Evolutionary conservation across 2,888 invertebrate species (phyloP).

Genomic region (Cylloceria caligata): DNA sequence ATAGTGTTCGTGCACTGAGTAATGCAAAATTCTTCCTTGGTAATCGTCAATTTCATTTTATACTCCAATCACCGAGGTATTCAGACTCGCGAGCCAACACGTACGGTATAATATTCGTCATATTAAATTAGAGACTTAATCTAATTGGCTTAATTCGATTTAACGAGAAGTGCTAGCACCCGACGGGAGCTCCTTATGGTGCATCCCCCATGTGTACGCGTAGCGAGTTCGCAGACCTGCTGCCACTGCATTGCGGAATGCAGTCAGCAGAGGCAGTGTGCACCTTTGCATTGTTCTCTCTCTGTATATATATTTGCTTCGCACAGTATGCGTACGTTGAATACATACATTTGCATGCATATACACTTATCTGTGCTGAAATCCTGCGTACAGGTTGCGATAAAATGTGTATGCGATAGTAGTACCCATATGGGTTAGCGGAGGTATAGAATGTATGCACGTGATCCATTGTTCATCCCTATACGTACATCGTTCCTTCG

Average conservation of each 20-base stretch:
- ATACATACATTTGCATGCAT: constrained; percentile 8
- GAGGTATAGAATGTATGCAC: background rate
- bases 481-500: constrained; percentile 29
- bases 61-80: background rate
- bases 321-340: background rate
- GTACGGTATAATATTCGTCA: constrained; percentile 30
- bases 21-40: background rate
- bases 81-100: background rate
- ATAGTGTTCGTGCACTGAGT: no score
- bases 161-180: constrained; percentile 57
- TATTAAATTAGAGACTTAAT: constrained; percentile 67
- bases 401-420: constrained; percentile 3
- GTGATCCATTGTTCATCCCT: constrained; percentile 12
- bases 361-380: constrained; percentile 7
- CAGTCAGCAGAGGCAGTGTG: constrained; percentile 47
- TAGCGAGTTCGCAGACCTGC: constrained; percentile 1
- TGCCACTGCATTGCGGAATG: constrained; percentile 65
- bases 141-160: constrained; percentile 69
- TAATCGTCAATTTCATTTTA: background rate
- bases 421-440: background rate
- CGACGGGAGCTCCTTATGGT: constrained; percentile 45
- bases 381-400: constrained; percentile 36
- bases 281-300: background rate
- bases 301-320: background rate
- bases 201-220: background rate